phyloP scores from a whole-genome alignment of 2,113 vertebrate species.

The Jacana jacana region DNA sequence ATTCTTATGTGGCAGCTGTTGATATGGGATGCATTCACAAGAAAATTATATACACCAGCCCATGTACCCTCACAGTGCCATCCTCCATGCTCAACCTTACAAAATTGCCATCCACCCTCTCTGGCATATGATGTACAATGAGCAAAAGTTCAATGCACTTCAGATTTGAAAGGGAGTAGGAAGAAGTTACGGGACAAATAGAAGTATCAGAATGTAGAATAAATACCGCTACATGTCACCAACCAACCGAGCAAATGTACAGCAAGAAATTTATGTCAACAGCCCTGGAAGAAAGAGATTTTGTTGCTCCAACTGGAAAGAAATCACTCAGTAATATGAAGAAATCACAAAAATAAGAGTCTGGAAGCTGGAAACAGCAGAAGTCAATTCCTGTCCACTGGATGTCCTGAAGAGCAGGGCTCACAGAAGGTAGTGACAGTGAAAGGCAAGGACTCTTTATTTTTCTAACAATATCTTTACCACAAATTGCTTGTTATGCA shows the following conservation, averaged over 20 bases:
- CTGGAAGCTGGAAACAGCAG: background rate
- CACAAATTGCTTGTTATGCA: background rate
- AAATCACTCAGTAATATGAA: constrained; percentile 38
- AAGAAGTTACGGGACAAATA: constrained; percentile 9
- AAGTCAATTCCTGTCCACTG: background rate
- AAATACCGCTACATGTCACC: constrained; percentile 37
- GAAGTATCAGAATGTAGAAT: constrained; percentile 10
- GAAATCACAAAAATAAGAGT: constrained; percentile 2
- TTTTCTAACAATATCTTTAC: background rate
- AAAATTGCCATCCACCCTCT: constrained; percentile 1
- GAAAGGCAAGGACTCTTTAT: background rate
- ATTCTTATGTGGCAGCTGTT: background rate
- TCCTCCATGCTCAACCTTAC: background rate
- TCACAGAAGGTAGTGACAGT: background rate
- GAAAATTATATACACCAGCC: background rate
- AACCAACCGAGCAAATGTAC: background rate
- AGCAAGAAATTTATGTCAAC: constrained; percentile 26
- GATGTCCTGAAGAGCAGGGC: background rate
- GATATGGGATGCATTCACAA: background rate
- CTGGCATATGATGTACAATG: background rate
- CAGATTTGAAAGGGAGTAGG: constrained; percentile 14
- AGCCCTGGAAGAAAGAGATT: constrained; percentile 8
- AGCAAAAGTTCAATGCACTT: constrained; percentile 37
- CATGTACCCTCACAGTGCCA: background rate
- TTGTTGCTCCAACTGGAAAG: background rate